Conservation (phyloP, 2,797 vertebrate species). For the Heliangelus exortis region DNA sequence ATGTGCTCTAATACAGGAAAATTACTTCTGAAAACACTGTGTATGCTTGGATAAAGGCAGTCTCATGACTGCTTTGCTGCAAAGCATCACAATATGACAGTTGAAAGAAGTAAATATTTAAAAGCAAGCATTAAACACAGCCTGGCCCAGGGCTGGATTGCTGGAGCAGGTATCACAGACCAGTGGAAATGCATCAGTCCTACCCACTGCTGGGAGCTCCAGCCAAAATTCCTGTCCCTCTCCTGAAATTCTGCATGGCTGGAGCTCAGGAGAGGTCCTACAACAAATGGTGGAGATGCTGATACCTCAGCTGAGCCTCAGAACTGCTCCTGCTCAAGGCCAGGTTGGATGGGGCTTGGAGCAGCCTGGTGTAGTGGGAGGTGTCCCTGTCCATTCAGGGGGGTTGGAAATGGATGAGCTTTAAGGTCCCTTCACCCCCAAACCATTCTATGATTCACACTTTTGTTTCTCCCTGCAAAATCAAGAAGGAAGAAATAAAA, state of each 20-base stretch:
- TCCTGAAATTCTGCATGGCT: neutral
- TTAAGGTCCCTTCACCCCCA: too few species aligned
- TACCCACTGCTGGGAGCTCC: neutral
- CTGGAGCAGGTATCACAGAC: neutral
- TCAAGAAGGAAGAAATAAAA: constrained; percentile 30
- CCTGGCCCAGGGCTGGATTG: neutral
- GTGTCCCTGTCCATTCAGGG: too few species aligned
- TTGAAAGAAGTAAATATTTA: too few species aligned
- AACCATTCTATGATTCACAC: neutral
- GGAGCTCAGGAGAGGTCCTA: neutral
- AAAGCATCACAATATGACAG: neutral
- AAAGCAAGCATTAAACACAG: neutral
- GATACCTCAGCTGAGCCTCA: neutral
- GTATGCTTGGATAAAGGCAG: neutral
- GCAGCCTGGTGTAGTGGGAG: too few species aligned
- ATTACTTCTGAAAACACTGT: neutral
- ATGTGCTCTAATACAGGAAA: neutral
- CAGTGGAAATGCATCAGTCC: neutral
- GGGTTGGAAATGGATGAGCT: too few species aligned
- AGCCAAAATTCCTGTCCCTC: neutral
- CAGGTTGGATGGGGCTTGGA: too few species aligned
- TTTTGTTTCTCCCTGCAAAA: constrained; percentile 6
- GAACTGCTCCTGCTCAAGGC: neutral
- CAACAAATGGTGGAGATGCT: neutral
- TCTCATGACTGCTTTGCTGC: neutral